Evolutionary conservation across 1,140 invertebrate genomes (phyloP).

Genomic region (Atta colombica): DNA sequence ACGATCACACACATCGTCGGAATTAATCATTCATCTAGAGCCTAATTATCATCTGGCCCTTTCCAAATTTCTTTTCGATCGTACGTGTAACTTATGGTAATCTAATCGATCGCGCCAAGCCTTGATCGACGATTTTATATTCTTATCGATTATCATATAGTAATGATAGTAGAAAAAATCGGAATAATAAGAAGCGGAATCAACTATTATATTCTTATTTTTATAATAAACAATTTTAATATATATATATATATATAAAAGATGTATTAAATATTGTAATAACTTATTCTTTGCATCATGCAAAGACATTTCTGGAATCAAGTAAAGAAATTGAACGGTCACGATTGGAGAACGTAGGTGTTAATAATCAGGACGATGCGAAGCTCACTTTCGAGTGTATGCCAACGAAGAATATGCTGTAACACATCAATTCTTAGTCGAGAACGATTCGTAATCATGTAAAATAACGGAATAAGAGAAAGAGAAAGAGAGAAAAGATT

Average conservation of each 20-base stretch:
- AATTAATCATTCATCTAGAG: constrained; percentile 22
- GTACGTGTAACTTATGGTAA: background rate
- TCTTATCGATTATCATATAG: background rate
- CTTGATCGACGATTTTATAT: background rate
- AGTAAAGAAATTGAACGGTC: background rate
- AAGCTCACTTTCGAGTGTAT: constrained; percentile 27
- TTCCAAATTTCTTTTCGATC: background rate
- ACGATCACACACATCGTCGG: constrained; percentile 42
- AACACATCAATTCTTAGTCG: constrained; percentile 34
- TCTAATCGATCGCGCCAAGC: background rate
- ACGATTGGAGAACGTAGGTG: background rate
- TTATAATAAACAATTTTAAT: background rate
- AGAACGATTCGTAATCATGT: constrained; percentile 4
- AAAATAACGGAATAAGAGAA: background rate
- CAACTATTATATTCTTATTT: background rate
- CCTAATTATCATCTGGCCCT: constrained; percentile 20
- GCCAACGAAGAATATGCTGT: constrained; percentile 14
- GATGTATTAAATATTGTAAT: constrained; percentile 13
- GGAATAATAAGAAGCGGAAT: background rate
- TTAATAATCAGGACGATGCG: background rate
- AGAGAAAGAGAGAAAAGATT: background rate
- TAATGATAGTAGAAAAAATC: background rate
- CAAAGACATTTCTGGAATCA: background rate
- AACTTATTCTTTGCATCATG: background rate
- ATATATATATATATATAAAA: background rate